phyloP scores from a whole-genome alignment of 2,888 invertebrate genomes.

The Odontocerum albicorne region DNA sequence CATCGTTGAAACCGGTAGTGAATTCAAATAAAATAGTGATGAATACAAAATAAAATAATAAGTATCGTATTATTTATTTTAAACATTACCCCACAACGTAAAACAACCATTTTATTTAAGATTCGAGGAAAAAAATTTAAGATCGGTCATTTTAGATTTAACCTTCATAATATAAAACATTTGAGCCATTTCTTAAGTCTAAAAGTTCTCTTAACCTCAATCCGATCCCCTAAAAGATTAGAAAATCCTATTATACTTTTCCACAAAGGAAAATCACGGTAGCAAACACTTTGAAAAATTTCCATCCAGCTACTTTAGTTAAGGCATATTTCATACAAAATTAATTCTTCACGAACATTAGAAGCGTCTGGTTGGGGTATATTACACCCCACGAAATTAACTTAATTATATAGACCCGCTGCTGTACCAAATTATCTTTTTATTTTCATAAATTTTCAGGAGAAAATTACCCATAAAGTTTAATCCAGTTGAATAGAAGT shows the following conservation, averaged over 20 bases:
- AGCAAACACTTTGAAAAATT: constrained; percentile 6
- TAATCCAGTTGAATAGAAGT: no score
- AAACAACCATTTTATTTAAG: no score
- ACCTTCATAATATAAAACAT: no score
- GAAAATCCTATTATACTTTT: constrained; percentile 1
- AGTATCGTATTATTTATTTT: no score
- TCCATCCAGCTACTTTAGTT: constrained; percentile 14
- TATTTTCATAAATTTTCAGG: constrained; percentile 3
- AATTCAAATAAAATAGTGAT: no score
- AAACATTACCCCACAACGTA: no score
- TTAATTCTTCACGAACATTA: constrained; percentile 23
- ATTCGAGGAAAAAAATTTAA: no score
- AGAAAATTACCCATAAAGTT: no score
- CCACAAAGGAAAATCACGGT: constrained; percentile 13
- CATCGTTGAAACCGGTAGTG: no score
- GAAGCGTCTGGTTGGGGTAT: neutral
- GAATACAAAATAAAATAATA: no score
- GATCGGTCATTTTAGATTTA: no score
- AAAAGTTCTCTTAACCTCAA: constrained; percentile 6
- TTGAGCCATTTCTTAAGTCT: no score
- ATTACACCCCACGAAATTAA: constrained; percentile 1
- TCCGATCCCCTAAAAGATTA: constrained; percentile 21
- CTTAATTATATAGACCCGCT: constrained; percentile 21
- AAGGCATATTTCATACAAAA: constrained; percentile 24
- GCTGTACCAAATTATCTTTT: constrained; percentile 3